These are phyloP conservation scores for Aporophyla nigra DNA, from an alignment of 2,888 invertebrate species.

Conservation along the genomic window DNA sequence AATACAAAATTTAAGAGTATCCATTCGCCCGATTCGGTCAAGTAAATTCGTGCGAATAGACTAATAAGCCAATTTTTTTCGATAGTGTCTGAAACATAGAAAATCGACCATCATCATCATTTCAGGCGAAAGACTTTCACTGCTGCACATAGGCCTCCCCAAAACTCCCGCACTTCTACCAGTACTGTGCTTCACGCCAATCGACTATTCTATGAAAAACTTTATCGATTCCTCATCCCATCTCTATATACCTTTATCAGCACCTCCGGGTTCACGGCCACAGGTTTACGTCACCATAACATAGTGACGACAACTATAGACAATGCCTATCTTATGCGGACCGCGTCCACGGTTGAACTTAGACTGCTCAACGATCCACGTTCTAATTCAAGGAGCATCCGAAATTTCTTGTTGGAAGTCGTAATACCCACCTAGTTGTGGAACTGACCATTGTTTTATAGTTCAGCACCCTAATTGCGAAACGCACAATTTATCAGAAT, in stretches of 20 bases:
- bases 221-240: conserved; percentile 27
- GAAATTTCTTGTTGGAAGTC: background rate
- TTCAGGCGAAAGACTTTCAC: too few species aligned
- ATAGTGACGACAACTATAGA: conserved; percentile 54
- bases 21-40: too few species aligned
- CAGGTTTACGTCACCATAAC: conserved; percentile 54
- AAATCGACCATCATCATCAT: background rate
- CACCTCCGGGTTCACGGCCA: conserved; percentile 52
- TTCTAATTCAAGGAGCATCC: conserved; percentile 58
- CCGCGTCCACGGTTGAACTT: conserved; percentile 56
- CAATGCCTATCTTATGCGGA: conserved; percentile 62
- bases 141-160: too few species aligned
- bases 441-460: background rate
- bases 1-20: too few species aligned
- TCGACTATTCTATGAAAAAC: background rate
- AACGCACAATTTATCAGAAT: too few species aligned
- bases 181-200: too few species aligned
- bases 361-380: conserved; percentile 30
- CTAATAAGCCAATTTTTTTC: too few species aligned
- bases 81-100: background rate
- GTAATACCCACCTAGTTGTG: background rate
- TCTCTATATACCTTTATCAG: conserved; percentile 20
- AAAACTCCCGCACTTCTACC: too few species aligned
- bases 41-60: too few species aligned
- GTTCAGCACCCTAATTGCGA: too few species aligned